Evolutionary conservation across 2,888 invertebrate genomes (phyloP), one percentile per base, ranked within the genome.

Genomic region (Villa cingulata): DNA sequence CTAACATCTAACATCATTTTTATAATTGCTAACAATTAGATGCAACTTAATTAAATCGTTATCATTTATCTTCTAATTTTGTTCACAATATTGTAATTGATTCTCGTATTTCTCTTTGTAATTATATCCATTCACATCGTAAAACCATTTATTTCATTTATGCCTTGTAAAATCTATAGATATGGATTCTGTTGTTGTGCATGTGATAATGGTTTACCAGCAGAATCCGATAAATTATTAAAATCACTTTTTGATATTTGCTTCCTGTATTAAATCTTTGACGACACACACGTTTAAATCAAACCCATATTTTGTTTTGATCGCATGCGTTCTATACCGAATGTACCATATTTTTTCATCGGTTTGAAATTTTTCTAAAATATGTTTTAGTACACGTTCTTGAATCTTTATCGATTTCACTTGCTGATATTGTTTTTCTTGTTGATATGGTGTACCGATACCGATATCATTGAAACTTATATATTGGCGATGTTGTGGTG

Each of bases 181-280:
- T 88, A 86, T 0, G 91, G 91, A 72, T 88, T 90, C 56, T 73
- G 74, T 53, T 77, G 77, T 53, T 80, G 76, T 43, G 76, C 68
- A 41, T 75, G 72, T 15, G 74, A 71, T 48, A 92, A 68, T 0
- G 91, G 91, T 63, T 91, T 89, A 14, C 92, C 92, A 54, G 73
- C 74, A 0, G n/a, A n/a, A n/a, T 90, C 89, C 23, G 78, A 73
- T 5, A 94, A 70, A 66, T 92, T 87, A 55, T 81, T 82, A 66
- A 92, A 94, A 59, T 92, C 87, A 1, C 92, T 92, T 64, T 81
- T 83, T 0, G 82, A 81, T 78, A 94, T 91, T n/a, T 0, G 91
- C 83, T 62, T 91, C 89, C 58, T 88, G 88, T 54, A 94, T 92
- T 51, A 90, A 72, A 72, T 92, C 92, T 65, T 92, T 92, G 0